Evolutionary conservation across 1,140 invertebrate genomes (phyloP).

Genomic region (Polyergus mexicanus): DNA sequence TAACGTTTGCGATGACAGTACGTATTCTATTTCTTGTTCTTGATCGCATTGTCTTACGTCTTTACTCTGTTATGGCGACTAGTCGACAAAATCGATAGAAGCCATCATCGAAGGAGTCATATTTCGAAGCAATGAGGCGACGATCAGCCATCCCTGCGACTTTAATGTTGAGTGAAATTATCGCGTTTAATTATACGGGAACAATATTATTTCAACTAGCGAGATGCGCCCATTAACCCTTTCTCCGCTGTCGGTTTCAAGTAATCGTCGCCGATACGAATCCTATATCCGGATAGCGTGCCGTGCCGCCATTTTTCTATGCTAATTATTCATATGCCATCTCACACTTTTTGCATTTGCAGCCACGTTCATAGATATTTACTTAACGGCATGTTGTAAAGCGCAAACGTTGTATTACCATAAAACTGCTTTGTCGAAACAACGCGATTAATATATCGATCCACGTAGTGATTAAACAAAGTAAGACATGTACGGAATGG

Average conservation of each 20-base stretch:
- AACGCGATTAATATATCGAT: conserved; percentile 30
- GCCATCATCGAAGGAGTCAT: conserved; percentile 55
- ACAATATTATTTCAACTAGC: conserved; percentile 72
- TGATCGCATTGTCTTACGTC: conserved; percentile 57
- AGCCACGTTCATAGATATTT: conserved; percentile 39
- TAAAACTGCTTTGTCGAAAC: conserved; percentile 17
- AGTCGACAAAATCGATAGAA: conserved; percentile 69
- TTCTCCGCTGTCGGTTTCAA: conserved; percentile 53
- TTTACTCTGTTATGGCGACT: conserved; percentile 37
- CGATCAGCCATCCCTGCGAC: conserved; percentile 9
- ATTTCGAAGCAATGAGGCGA: conserved; percentile 23
- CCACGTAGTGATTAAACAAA: conserved; percentile 18
- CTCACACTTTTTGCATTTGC: conserved; percentile 33
- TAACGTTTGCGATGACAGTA: conserved; percentile 33
- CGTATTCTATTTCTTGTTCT: conserved; percentile 53
- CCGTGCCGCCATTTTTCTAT: conserved; percentile 49
- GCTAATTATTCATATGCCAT: conserved; percentile 48
- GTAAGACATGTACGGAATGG: neutral
- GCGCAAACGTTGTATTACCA: neutral
- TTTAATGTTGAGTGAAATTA: conserved; percentile 56
- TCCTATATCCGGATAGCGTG: neutral
- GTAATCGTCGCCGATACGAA: conserved; percentile 14
- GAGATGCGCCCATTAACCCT: conserved; percentile 20
- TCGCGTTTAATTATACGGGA: conserved; percentile 72
- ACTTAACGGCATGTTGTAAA: conserved; percentile 33